These are phyloP conservation scores for Semotilus atromaculatus DNA, from an alignment of 2,797 vertebrate species.

Conservation along the genomic window DNA sequence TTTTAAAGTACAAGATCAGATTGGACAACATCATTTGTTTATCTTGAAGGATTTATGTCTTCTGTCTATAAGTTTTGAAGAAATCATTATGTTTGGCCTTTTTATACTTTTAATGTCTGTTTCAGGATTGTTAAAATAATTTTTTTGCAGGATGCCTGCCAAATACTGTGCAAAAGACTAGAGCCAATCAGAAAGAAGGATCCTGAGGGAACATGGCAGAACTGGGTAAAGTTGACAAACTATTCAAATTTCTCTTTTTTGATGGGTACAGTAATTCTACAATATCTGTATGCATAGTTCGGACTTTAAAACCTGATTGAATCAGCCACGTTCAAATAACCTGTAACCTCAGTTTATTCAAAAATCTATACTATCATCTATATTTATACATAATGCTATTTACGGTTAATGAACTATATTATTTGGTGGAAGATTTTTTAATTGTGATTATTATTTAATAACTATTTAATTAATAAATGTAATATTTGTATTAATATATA, in stretches of 20 bases:
- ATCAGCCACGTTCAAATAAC: neutral
- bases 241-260: neutral
- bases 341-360: neutral
- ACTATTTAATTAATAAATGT: neutral
- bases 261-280: neutral
- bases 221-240: constrained; percentile 78
- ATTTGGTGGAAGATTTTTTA: neutral
- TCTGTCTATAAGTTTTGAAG: neutral
- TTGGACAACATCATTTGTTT: neutral
- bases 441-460: neutral
- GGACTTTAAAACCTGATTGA: neutral
- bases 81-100: neutral
- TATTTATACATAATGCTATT: neutral
- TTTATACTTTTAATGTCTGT: neutral
- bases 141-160: constrained; percentile 85
- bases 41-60: neutral
- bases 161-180: constrained; percentile 83
- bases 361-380: neutral
- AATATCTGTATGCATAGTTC: neutral
- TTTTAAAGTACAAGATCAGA: neutral
- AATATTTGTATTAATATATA: neutral
- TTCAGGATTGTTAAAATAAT: neutral
- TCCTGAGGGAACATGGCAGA: constrained; percentile 86
- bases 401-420: neutral
- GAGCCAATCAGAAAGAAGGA: constrained; percentile 83